Conservation (phyloP, 2,888 invertebrate genomes). For the Lottia scabra region DNA sequence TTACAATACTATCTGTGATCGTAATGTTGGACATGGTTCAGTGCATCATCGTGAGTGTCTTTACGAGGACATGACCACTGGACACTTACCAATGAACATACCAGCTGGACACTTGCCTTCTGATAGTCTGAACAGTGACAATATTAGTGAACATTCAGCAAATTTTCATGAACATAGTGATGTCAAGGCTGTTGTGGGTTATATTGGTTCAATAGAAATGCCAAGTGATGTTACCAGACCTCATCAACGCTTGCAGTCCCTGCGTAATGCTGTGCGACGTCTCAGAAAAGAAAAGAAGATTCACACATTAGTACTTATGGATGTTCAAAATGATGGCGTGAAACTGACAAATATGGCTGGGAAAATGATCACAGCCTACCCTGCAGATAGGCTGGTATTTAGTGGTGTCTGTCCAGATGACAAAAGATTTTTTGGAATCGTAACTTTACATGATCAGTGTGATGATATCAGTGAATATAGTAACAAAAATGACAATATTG, state of each 20-base stretch:
- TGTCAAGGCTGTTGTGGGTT: conserved; percentile 77
- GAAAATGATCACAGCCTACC: conserved; percentile 86
- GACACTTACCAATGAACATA: not conserved
- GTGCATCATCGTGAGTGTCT: not conserved
- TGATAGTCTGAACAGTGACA: conserved; percentile 4
- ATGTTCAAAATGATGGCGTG: conserved; percentile 83
- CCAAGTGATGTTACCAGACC: conserved; percentile 73
- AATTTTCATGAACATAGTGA: conserved; percentile 21
- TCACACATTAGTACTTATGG: conserved; percentile 84
- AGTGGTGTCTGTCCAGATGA: conserved; percentile 92
- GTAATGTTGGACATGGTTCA: not conserved
- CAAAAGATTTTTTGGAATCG: conserved; percentile 90
- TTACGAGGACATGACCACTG: not conserved
- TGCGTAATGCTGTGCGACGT: conserved; percentile 88
- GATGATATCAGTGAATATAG: conserved; percentile 47
- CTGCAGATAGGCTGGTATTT: conserved; percentile 86
- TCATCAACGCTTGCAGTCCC: conserved; percentile 75
- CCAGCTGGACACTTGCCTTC: not conserved
- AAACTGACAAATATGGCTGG: conserved; percentile 82
- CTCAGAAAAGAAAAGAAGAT: conserved; percentile 88
- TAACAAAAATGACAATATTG: conserved; percentile 49
- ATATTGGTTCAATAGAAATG: conserved; percentile 95
- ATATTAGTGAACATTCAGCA: conserved; percentile 11
- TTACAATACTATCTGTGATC: not conserved
- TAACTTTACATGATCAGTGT: conserved; percentile 75